Percentiles rank a stretch among this genome's conserved stretches.
phyloP scores from a whole-genome alignment of 2,888 invertebrate genomes.

The Gastracanthus pulcherrimus region DNA sequence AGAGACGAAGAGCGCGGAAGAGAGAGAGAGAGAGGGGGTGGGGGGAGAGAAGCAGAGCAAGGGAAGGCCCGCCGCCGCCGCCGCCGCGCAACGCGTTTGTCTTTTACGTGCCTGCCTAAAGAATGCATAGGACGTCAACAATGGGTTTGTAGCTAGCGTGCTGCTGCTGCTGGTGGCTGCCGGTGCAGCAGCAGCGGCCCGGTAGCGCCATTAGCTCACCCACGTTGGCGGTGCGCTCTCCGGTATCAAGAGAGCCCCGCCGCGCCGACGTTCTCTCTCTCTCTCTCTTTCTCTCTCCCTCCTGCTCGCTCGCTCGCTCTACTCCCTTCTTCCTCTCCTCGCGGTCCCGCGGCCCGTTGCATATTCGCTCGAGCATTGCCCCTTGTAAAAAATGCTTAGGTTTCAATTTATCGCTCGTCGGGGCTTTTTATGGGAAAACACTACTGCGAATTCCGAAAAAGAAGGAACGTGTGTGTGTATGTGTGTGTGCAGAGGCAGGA shows the following conservation, averaged over 20 bases:
- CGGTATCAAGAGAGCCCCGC: conserved; percentile 64
- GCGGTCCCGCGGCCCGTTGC: conserved; percentile 32
- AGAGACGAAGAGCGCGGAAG: not conserved
- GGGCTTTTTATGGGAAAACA: conserved; percentile 56
- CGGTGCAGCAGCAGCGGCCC: conserved; percentile 30
- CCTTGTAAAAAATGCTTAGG: conserved; percentile 58
- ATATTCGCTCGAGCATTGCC: conserved; percentile 59
- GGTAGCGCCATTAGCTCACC: conserved; percentile 62
- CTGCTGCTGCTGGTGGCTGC: not conserved
- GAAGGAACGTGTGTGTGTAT: conserved; percentile 5
- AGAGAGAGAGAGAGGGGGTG: not conserved
- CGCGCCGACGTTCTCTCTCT: conserved; percentile 48
- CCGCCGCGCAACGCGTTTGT: conserved; percentile 53
- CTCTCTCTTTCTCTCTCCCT: not conserved
- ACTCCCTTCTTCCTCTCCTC: not conserved
- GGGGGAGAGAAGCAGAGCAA: not conserved
- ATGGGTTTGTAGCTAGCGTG: conserved; percentile 48
- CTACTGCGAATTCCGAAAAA: conserved; percentile 57
- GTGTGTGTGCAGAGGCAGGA: not conserved
- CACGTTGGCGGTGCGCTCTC: conserved; percentile 65
- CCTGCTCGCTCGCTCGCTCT: not conserved
- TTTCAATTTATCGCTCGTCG: conserved; percentile 58
- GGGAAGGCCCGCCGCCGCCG: not conserved
- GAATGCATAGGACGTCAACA: conserved; percentile 59
- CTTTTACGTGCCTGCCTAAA: conserved; percentile 54